Evolutionary conservation across 2,888 invertebrate genomes (phyloP).

Genomic region (Leptopilina myrica): DNA sequence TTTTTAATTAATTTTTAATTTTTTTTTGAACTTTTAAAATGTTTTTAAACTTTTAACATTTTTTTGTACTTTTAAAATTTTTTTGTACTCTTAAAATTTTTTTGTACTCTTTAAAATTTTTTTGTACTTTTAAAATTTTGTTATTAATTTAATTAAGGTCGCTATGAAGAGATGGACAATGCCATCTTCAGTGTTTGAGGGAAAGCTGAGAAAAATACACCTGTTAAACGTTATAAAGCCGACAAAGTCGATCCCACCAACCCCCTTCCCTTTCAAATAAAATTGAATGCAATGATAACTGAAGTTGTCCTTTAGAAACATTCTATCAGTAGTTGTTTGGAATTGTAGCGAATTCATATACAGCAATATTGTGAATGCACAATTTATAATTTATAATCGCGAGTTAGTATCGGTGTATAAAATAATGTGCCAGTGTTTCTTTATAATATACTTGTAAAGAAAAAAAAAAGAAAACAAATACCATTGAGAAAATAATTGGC

Average conservation of each 20-base stretch:
- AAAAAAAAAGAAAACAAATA: neutral
- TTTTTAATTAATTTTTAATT: too few species aligned
- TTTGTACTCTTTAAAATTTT: neutral
- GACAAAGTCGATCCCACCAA: constrained; percentile 20
- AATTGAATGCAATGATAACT: constrained; percentile 25
- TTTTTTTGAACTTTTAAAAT: too few species aligned
- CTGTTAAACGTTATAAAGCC: constrained; percentile 25
- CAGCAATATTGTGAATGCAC: neutral
- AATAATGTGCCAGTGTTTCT: neutral
- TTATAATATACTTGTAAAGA: neutral
- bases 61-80: neutral
- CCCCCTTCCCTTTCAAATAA: constrained; percentile 27
- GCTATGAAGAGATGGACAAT: neutral
- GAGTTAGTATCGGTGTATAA: neutral
- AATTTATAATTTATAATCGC: neutral
- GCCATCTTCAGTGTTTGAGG: constrained; percentile 31
- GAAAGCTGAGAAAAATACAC: constrained; percentile 7
- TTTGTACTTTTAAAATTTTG: neutral
- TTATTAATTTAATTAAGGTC: neutral
- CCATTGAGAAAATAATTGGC: constrained; percentile 3
- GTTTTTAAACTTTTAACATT: neutral
- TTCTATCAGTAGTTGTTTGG: constrained; percentile 22
- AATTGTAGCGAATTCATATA: neutral
- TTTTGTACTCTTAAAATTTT: neutral
- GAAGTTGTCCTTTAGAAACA: neutral